phyloP scores from a whole-genome alignment of 2,113 vertebrate genomes.

The Antigone vipio region DNA sequence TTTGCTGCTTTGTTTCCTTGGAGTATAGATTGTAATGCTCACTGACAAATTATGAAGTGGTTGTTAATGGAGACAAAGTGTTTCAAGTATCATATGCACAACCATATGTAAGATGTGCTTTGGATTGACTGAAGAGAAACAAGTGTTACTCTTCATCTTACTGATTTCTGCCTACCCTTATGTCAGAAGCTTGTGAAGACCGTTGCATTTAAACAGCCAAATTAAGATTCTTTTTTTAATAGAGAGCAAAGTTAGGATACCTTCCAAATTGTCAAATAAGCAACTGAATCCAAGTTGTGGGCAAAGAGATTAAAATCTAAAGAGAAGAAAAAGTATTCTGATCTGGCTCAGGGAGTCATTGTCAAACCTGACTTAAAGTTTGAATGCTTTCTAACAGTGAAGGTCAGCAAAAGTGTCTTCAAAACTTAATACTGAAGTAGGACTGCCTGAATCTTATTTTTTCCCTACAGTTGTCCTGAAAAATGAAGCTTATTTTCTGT shows the following conservation, averaged over 20 bases:
- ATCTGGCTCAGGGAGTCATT: background rate
- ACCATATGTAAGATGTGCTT: no score
- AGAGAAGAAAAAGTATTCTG: background rate
- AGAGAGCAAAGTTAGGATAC: background rate
- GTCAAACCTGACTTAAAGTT: background rate
- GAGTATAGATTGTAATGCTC: background rate
- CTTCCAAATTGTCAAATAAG: background rate
- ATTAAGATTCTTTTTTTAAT: background rate
- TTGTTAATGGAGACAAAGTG: background rate
- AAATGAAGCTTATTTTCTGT: background rate
- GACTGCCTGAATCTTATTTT: background rate
- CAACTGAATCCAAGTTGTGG: background rate
- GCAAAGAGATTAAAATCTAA: background rate
- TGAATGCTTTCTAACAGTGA: background rate
- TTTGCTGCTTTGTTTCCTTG: background rate
- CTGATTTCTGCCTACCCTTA: background rate
- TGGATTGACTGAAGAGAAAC: background rate
- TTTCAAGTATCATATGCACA: background rate
- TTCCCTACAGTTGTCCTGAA: background rate
- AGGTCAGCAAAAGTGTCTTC: background rate
- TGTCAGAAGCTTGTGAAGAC: background rate
- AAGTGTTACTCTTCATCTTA: background rate
- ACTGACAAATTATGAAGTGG: no score
- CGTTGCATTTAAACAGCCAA: background rate
- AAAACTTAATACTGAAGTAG: background rate